Conservation (phyloP, 2,113 vertebrate genomes). For the Myotis yumanensis region DNA sequence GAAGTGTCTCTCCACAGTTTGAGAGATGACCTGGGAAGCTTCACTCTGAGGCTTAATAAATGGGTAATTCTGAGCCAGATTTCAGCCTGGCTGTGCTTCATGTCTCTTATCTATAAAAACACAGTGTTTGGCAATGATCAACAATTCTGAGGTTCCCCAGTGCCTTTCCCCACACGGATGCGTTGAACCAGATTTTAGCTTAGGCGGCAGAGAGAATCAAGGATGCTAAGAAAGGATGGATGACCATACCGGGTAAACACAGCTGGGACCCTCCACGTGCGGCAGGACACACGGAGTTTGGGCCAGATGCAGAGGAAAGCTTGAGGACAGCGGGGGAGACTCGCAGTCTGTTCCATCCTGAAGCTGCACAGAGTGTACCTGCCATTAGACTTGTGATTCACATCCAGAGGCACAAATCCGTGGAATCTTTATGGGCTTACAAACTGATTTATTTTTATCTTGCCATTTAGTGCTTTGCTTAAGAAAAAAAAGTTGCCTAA, state of each 20-base stretch:
- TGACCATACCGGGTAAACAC: neutral
- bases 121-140: neutral
- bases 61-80: neutral
- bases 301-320: neutral
- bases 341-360: neutral
- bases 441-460: slow-evolving; percentile 64
- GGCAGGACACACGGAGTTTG: neutral
- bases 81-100: neutral
- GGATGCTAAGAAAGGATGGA: neutral
- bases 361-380: slow-evolving; percentile 13
- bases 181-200: neutral
- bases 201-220: neutral
- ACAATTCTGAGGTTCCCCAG: neutral
- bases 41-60: neutral
- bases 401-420: neutral
- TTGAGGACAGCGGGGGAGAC: neutral
- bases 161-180: neutral
- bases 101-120: neutral
- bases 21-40: neutral
- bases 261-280: neutral
- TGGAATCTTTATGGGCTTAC: slow-evolving; percentile 41
- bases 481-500: neutral
- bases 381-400: slow-evolving; percentile 56
- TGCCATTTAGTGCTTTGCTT: slow-evolving; percentile 50
- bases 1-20: neutral